Evolutionary conservation across 2,888 invertebrate species (phyloP).

Genomic region (Nowickia ferox): DNA sequence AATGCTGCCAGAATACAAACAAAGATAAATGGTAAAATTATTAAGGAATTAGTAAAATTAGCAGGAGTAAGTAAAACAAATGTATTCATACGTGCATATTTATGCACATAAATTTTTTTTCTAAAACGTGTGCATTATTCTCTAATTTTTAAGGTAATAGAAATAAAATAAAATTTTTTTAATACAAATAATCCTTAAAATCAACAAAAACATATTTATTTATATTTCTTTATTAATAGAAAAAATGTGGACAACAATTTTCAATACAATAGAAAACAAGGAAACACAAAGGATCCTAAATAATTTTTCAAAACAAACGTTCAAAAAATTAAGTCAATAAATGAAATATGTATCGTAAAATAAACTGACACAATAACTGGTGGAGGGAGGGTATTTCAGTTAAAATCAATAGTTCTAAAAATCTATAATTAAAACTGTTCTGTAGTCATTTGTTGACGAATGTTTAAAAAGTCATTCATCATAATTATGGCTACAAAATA

Average conservation of each 20-base stretch:
- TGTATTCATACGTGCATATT: too few relatives aligned
- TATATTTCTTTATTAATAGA: too few relatives aligned
- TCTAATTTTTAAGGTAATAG: conserved; percentile 21
- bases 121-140: too few relatives aligned
- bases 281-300: conserved; percentile 67
- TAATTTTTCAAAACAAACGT: conserved; percentile 60
- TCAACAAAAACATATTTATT: too few relatives aligned
- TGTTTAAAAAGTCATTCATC: conserved; percentile 80
- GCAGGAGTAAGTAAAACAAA: neutral
- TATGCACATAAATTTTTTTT: too few relatives aligned
- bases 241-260: too few relatives aligned
- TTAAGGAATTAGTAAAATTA: conserved; percentile 53
- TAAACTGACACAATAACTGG: conserved; percentile 49
- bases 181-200: too few relatives aligned
- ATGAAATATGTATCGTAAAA: conserved; percentile 32
- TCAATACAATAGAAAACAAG: conserved; percentile 6
- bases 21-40: conserved; percentile 50
- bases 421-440: conserved; percentile 50
- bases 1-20: conserved; percentile 57
- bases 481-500: conserved; percentile 76
- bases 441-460: conserved; percentile 56
- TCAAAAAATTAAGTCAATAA: conserved; percentile 20
- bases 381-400: conserved; percentile 20
- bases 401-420: conserved; percentile 13
- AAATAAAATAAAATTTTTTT: neutral